Evolutionary conservation across 2,888 invertebrate species (phyloP), one percentile per base, ranked within the genome.

Genomic region (Notocelia uddmanniana): DNA sequence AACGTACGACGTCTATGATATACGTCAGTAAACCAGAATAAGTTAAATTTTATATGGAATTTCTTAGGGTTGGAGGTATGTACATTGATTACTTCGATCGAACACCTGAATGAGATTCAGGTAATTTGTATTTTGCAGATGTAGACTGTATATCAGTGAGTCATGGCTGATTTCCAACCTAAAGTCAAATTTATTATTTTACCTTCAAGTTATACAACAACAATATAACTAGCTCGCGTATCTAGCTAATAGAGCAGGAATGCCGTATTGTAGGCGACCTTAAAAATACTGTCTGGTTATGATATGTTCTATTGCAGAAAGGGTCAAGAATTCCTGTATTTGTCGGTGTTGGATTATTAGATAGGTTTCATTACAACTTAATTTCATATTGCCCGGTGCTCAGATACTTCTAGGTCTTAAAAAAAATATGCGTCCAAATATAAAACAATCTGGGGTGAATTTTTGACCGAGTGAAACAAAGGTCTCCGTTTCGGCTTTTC

Each of bases 221-320:
- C 2, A 5, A 5, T 50, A 31, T 31, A 50, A 18, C 34, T 18
- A 62, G 55, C 52, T 45, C 68, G 67, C 54, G 8, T 54, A 55
- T 52, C 63, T 70, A 50, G 50, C 58, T 71, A 26, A 45, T 48
- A 41, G 37, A 64, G 59, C 26, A 37, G 68, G 72, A 72, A 72
- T 72, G 72, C 60, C 3, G 72, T 72, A 62, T 62, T 72, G 72
- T 72, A 68, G 72, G 54, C 55, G 72, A 68, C 72, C 72, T 72
- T 72, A 72, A 72, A 72, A 72, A 72, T 72, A 23, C 57, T n/a
- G 55, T 72, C 67, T 58, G 23, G 54, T 41, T 58, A 37, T 66
- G 5, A 26, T 57, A 58, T 59, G 50, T 59, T 37, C 15, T 37
- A 55, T 55, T 66, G 55, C 26, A 55, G 45, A 26, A 45, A 41